Evolutionary conservation across 2,113 vertebrate species (phyloP).

Genomic region (Sphyrna mokarran): DNA sequence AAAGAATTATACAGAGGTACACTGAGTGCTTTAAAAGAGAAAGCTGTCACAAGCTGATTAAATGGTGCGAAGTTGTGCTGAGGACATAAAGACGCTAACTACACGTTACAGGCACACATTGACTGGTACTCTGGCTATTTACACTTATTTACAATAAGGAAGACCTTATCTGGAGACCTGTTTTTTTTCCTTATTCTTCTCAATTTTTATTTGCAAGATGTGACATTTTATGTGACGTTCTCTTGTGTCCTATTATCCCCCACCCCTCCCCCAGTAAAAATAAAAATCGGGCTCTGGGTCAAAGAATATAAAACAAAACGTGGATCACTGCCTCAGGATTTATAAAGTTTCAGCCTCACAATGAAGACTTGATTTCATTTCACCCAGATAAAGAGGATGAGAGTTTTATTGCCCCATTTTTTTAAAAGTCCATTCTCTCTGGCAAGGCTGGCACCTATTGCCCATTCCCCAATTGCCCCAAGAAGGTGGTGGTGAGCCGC

Average conservation of each 20-base stretch:
- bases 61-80: background rate
- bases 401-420: background rate
- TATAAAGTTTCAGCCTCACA: background rate
- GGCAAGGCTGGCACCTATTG: background rate
- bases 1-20: background rate
- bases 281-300: background rate
- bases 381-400: background rate
- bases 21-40: background rate
- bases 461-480: background rate
- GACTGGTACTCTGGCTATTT: constrained; percentile 16
- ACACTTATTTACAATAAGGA: constrained; percentile 33
- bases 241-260: background rate
- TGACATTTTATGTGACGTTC: background rate
- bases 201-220: background rate
- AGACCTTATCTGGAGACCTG: background rate
- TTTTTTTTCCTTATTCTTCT: background rate
- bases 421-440: background rate
- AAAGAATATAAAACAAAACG: background rate
- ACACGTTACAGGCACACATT: background rate
- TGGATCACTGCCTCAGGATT: background rate
- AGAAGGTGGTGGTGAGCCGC: background rate
- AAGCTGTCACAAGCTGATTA: background rate
- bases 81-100: background rate
- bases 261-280: background rate
- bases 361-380: background rate